These are phyloP conservation scores for Theretra japonica DNA, from an alignment of 2,888 invertebrate genomes.

Conservation along the genomic window DNA sequence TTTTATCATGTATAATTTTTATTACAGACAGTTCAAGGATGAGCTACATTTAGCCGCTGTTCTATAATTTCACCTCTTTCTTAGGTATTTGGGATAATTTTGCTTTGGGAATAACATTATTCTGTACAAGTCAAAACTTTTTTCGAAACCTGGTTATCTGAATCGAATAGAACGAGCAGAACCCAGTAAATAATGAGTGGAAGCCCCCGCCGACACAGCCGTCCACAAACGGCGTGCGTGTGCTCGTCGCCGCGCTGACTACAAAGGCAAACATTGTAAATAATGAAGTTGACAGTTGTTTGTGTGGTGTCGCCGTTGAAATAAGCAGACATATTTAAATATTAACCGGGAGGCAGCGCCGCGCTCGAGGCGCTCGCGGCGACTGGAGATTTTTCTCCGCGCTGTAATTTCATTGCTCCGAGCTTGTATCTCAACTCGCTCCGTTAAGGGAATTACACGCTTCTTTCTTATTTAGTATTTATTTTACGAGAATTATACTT, in stretches of 20 bases:
- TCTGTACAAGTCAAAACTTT: not conserved
- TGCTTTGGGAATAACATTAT: not conserved
- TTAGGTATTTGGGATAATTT: too few species aligned
- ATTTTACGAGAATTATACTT: constrained; percentile 13
- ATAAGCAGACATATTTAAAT: constrained; percentile 19
- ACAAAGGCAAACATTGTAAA: constrained; percentile 15
- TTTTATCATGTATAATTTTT: too few species aligned
- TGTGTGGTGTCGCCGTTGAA: constrained; percentile 5
- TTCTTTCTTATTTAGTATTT: constrained; percentile 23
- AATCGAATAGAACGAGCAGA: not conserved
- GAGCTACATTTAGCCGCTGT: too few species aligned
- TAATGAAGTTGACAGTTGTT: constrained; percentile 22
- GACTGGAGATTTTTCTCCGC: constrained; percentile 7
- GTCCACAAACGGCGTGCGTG: not conserved
- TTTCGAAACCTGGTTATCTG: not conserved
- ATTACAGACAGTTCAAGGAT: too few species aligned
- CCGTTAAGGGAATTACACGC: constrained; percentile 20
- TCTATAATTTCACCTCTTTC: too few species aligned
- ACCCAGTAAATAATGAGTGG: not conserved
- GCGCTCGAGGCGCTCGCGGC: constrained; percentile 12
- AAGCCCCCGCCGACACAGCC: not conserved
- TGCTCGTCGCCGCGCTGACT: not conserved
- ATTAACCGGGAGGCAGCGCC: constrained; percentile 1
- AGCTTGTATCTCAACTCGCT: constrained; percentile 25
- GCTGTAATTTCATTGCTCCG: constrained; percentile 21